phyloP scores from a whole-genome alignment of 2,888 invertebrate genomes.

The Cryptocheilus praepositus region DNA sequence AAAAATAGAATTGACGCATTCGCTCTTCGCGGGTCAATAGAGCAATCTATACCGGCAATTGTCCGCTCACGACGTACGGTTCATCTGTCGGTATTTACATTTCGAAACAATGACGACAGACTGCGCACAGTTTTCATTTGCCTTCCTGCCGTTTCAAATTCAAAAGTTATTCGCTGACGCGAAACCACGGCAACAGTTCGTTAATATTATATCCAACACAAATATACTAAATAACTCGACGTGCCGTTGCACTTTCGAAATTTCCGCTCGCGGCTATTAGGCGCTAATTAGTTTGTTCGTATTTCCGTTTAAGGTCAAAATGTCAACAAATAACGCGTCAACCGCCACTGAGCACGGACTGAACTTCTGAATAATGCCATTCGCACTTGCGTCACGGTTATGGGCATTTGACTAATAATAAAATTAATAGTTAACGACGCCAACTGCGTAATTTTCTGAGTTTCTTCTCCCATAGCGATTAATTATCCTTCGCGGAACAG shows the following conservation, averaged over 20 bases:
- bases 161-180: no score
- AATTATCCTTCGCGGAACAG: slow-evolving; percentile 36
- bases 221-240: no score
- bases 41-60: slow-evolving; percentile 58
- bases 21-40: slow-evolving; percentile 45
- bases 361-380: slow-evolving; percentile 40
- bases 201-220: no score
- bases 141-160: no score
- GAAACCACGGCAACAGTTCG: no score
- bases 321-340: slow-evolving; percentile 7
- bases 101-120: no score
- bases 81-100: no score
- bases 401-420: slow-evolving; percentile 53
- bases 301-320: no score
- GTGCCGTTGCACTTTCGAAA: no score
- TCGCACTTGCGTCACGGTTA: slow-evolving; percentile 31
- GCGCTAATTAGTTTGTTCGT: no score
- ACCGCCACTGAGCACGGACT: slow-evolving; percentile 24
- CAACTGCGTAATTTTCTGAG: slow-evolving; percentile 46
- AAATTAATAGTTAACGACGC: slow-evolving; percentile 47
- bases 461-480: slow-evolving; percentile 49
- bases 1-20: slow-evolving; percentile 62
- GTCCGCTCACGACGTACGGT: slow-evolving; percentile 42
- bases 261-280: no score
- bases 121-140: no score